These are phyloP conservation scores for Pterocles gutturalis DNA, from an alignment of 2,113 vertebrate species.

Conservation along the genomic window DNA sequence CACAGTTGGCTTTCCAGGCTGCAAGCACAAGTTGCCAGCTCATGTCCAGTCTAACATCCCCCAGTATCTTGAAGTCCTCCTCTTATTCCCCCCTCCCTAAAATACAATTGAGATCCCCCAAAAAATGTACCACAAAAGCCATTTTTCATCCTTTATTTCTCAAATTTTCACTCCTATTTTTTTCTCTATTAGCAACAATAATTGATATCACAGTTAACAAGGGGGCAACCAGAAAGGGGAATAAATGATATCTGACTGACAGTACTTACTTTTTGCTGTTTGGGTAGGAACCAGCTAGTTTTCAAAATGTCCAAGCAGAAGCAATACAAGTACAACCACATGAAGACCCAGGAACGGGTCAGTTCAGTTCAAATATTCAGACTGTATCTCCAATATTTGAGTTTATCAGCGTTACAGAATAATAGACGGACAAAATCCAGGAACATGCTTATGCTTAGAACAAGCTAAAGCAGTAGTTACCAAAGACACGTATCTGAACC, in stretches of 20 bases:
- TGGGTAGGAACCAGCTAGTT: accelerated
- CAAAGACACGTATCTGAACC: neutral
- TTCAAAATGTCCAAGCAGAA: neutral
- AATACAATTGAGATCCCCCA: accelerated
- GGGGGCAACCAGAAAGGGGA: neutral
- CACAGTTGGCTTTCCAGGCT: neutral
- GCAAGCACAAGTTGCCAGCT: neutral
- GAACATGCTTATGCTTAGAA: neutral
- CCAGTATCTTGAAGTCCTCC: too few species aligned
- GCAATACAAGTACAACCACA: neutral
- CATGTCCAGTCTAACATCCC: too few species aligned
- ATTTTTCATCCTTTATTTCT: neutral
- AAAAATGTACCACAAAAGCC: neutral
- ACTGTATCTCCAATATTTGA: neutral
- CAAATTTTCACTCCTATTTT: neutral
- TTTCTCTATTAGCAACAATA: neutral
- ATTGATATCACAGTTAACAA: neutral
- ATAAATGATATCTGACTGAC: neutral
- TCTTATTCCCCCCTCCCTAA: accelerated
- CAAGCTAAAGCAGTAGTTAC: neutral
- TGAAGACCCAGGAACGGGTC: neutral
- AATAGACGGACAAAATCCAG: neutral
- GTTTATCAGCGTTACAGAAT: neutral
- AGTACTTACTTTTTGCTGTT: neutral
- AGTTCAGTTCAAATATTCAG: neutral